These are phyloP conservation scores for Beroe ovata DNA, from an alignment of 37 sponge, comb jelly and placozoan genomes.

Conservation along the genomic window DNA sequence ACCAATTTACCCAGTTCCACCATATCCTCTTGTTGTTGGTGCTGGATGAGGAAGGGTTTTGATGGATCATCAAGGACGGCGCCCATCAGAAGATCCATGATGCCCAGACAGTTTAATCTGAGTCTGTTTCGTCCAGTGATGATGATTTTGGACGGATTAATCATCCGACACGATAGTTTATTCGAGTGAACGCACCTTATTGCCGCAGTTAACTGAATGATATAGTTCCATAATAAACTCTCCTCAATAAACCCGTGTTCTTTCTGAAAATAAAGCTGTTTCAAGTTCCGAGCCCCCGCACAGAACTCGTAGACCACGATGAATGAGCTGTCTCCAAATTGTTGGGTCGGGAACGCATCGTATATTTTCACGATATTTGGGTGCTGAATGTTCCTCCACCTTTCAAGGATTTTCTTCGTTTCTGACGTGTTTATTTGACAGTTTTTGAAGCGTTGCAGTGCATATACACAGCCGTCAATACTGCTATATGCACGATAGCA, in stretches of 20 bases:
- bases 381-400: slow-evolving; percentile 77
- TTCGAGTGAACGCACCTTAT: slow-evolving; percentile 72
- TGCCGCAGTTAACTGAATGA: slow-evolving; percentile 80
- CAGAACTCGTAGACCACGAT: slow-evolving; percentile 84
- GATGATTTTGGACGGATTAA: slow-evolving; percentile 77
- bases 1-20: slow-evolving; percentile 74
- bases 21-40: slow-evolving; percentile 78
- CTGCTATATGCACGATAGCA: slow-evolving; percentile 51
- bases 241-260: slow-evolving; percentile 65
- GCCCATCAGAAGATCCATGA: slow-evolving; percentile 77
- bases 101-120: slow-evolving; percentile 75
- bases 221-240: slow-evolving; percentile 78
- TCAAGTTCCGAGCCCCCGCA: slow-evolving; percentile 79
- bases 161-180: slow-evolving; percentile 74
- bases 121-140: slow-evolving; percentile 71
- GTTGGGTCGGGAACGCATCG: slow-evolving; percentile 88
- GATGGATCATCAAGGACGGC: slow-evolving; percentile 4
- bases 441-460: slow-evolving; percentile 68
- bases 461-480: slow-evolving; percentile 62
- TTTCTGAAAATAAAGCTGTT: slow-evolving; percentile 67
- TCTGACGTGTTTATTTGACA: slow-evolving; percentile 72
- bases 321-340: slow-evolving; percentile 83
- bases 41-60: slow-evolving; percentile 50
- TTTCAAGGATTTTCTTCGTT: slow-evolving; percentile 72
- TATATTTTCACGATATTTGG: slow-evolving; percentile 73